Percentiles rank a stretch among this genome's conserved stretches.
These are phyloP conservation scores for Lepidonotus clava DNA, from an alignment of 2,888 invertebrate species.

Conservation along the genomic window DNA sequence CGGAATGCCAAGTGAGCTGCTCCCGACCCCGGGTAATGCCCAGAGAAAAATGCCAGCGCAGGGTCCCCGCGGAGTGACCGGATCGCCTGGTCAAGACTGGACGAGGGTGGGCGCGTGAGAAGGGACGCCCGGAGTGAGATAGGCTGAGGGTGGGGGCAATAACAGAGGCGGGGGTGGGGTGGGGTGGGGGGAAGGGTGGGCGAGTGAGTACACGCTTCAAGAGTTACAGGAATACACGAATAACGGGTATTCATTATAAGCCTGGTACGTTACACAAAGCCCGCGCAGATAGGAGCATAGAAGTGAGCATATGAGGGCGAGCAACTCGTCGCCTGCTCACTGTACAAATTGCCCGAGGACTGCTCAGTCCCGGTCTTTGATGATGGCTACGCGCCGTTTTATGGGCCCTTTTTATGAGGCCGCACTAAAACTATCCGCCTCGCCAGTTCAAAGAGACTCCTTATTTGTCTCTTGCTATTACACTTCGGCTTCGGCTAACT, in stretches of 20 bases:
- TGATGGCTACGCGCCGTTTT: background rate
- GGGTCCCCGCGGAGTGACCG: constrained; percentile 6
- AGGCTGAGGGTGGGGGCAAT: background rate
- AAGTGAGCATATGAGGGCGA: too few species aligned
- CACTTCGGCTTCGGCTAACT: background rate
- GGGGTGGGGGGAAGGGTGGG: background rate
- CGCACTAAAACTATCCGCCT: background rate
- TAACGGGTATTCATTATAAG: too few species aligned
- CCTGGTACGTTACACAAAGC: too few species aligned
- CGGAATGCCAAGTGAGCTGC: constrained; percentile 18
- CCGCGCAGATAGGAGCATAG: too few species aligned
- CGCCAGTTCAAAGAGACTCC: background rate
- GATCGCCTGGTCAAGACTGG: constrained; percentile 15
- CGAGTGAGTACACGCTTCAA: too few species aligned
- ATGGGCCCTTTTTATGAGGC: background rate
- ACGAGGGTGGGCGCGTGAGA: background rate
- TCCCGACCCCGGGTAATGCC: background rate
- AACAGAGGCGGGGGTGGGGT: background rate
- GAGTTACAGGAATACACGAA: too few species aligned
- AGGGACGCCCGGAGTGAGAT: background rate
- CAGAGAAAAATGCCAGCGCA: background rate
- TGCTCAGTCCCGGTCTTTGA: background rate
- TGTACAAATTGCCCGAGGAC: background rate
- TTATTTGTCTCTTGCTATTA: background rate
- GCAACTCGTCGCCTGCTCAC: background rate